Evolutionary conservation across 2,888 invertebrate genomes (phyloP).

Genomic region (Gandaritis pyraliata): DNA sequence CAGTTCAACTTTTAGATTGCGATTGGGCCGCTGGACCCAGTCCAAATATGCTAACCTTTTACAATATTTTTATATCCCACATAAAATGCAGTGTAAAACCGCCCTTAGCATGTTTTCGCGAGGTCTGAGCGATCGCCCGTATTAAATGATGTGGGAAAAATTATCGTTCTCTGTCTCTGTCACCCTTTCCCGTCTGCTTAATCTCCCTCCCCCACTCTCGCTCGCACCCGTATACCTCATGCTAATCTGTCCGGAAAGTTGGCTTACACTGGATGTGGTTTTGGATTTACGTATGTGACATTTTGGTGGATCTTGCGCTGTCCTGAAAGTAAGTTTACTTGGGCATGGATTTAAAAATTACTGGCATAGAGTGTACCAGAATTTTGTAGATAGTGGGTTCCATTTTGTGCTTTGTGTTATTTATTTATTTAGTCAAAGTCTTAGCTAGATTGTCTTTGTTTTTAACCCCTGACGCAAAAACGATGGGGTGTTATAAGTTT

Average conservation of each 20-base stretch:
- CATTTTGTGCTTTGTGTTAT: no score
- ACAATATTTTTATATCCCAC: constrained; percentile 11
- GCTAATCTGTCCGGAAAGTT: constrained; percentile 20
- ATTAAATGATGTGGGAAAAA: constrained; percentile 73
- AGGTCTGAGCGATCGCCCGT: constrained; percentile 48
- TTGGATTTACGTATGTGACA: constrained; percentile 11
- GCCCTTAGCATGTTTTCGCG: constrained; percentile 62
- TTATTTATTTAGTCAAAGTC: no score
- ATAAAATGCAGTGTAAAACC: constrained; percentile 15
- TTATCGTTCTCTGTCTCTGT: constrained; percentile 47
- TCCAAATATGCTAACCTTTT: background rate
- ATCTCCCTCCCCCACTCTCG: constrained; percentile 31
- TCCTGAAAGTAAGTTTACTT: constrained; percentile 13
- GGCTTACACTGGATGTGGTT: constrained; percentile 17
- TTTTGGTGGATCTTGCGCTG: constrained; percentile 4
- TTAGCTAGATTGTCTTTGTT: no score
- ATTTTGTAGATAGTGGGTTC: no score
- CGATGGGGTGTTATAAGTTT: no score
- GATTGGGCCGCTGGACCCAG: no score
- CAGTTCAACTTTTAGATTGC: no score
- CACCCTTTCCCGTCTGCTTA: constrained; percentile 19
- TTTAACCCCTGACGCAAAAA: no score
- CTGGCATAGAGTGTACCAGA: no score
- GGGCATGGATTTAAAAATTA: background rate
- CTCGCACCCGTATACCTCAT: constrained; percentile 37